Evolutionary conservation across 2,113 vertebrate genomes (phyloP), one percentile per base, ranked within the genome.

Genomic region (Scopus umbretta): DNA sequence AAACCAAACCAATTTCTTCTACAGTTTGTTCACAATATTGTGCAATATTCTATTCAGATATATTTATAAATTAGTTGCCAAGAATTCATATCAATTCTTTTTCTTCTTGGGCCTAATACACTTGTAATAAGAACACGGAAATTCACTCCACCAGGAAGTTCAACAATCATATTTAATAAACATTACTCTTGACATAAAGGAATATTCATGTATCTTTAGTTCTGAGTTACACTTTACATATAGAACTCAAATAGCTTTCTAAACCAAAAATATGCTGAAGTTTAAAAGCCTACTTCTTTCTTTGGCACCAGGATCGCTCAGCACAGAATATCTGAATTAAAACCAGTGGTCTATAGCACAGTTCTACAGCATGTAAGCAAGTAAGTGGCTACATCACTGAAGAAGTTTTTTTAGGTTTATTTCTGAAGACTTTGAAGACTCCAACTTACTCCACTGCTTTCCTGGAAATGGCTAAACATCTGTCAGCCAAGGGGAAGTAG

Each of bases 41-140:
- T 92, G 43, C 53, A 95, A 85, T 72, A 94, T 74, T 78, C 50
- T 89, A 88, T 91, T 96, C 85, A 88, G 85, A 92, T 94, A 45
- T 73, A 63, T 85, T 96, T 94, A 94, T 87, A 75, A 95, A 80
- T 10, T 12, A 55, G 68, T 92, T 88, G 83, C 61, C 83, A 97
- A 58, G 36, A 93, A 96, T 88, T n/a, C n/a, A n/a, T n/a, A n/a
- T n/a, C n/a, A 12, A 86, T 90, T 92, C 68, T 95, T 93, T 94
- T 96, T 92, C 52, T 70, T 94, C 70, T 59, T 80, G 55, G 83
- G 61, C 38, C 65, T 96, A 71, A 90, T 71, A 76, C 52, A 85
- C 53, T 75, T 92, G 76, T 50, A 96, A 88, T 53, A 97, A 91
- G 75, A 97, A 75, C 73, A 96, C 27, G 36, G 85, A 97, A 97